A percentile compares a stretch with the other conserved stretches of the same genome.
These are phyloP conservation scores for Clivina fossor DNA, from an alignment of 2,888 invertebrate genomes.

Conservation along the genomic window DNA sequence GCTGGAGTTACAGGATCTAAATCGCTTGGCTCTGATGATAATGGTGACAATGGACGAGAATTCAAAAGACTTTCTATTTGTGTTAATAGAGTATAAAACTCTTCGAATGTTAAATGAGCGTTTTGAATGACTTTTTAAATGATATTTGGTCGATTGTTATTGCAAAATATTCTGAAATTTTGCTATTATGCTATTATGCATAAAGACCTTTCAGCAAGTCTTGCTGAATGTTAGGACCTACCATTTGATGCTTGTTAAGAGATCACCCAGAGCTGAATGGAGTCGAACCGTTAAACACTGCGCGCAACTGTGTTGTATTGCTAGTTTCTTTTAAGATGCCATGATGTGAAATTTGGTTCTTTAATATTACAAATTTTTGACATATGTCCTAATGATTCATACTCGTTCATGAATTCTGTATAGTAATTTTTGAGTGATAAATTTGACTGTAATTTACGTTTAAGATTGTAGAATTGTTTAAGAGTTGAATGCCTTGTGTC, in stretches of 20 bases:
- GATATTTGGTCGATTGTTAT: no score
- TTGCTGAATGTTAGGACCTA: conserved; percentile 15
- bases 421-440: neutral
- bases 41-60: neutral
- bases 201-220: no score
- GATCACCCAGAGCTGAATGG: conserved; percentile 1
- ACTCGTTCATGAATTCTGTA: neutral
- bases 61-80: conserved; percentile 1
- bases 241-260: conserved; percentile 1
- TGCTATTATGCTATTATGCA: no score
- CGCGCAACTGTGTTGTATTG: conserved; percentile 12
- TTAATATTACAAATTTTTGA: neutral
- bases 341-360: neutral
- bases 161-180: no score
- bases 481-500: neutral
- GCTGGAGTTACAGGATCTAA: neutral
- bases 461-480: neutral
- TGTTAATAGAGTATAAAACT: neutral
- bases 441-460: conserved; percentile 4
- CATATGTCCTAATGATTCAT: conserved; percentile 9
- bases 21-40: neutral
- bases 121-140: neutral
- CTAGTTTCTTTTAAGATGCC: no score
- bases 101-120: neutral
- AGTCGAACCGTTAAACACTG: conserved; percentile 15